Percentiles rank a stretch among this genome's conserved stretches.
Evolutionary conservation across 2,888 invertebrate species (phyloP).

Genomic region (Tinea pellionella): DNA sequence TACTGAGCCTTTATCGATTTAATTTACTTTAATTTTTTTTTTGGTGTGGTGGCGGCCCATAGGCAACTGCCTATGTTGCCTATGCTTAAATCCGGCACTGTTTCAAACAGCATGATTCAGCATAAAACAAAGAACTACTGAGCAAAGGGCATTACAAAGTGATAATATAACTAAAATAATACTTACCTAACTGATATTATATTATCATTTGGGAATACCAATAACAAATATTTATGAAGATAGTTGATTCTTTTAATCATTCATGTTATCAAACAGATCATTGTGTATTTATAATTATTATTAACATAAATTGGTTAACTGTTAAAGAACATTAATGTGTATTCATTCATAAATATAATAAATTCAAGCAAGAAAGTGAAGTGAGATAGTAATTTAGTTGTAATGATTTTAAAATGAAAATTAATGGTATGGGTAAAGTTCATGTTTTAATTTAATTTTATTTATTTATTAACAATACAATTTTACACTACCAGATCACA

Average conservation of each 20-base stretch:
- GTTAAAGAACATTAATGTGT: not conserved
- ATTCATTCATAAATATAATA: not conserved
- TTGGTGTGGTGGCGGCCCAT: too few relatives aligned
- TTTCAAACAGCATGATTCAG: too few relatives aligned
- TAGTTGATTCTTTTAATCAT: not conserved
- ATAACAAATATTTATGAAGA: not conserved
- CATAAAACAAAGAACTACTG: not conserved
- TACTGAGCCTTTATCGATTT: too few relatives aligned
- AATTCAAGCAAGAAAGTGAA: not conserved
- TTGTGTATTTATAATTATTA: not conserved
- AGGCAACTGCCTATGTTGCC: too few relatives aligned
- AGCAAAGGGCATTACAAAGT: not conserved
- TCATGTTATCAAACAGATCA: not conserved
- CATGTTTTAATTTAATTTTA: too few relatives aligned
- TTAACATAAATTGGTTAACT: not conserved
- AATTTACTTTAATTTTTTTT: too few relatives aligned
- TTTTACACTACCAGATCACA: too few relatives aligned
- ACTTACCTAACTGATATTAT: not conserved
- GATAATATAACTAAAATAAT: not conserved
- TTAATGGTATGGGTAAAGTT: too few relatives aligned
- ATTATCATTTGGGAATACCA: not conserved
- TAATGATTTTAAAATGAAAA: not conserved
- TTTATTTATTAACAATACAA: too few relatives aligned
- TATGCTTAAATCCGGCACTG: too few relatives aligned
- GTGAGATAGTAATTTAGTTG: not conserved